Evolutionary conservation across 2,888 invertebrate species (phyloP), one percentile per base, ranked within the genome.

Genomic region (Teinopalpus imperialis): DNA sequence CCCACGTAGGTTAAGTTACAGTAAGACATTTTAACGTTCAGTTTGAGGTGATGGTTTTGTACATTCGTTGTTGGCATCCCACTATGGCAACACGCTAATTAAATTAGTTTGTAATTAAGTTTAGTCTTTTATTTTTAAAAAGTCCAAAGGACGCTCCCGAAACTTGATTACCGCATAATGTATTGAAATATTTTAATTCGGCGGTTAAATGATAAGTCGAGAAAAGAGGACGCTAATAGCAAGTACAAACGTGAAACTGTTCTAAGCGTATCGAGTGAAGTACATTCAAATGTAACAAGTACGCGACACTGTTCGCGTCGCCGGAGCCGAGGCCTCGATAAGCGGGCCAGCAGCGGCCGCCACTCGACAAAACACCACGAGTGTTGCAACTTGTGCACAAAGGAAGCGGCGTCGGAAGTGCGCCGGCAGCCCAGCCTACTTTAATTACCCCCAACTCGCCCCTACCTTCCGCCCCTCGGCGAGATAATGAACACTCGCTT

Each of bases 401-500:
- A 43, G 47, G 51, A 52, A 58, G 41, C 48, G 48, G 32, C 37
- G 34, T 49, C 51, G 61, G 61, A 58, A 59, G 54, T 36, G 49
- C 42, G 44, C 45, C 49, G 48, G 41, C 43, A 43, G 34, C 36
- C 45, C 53, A 52, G 51, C 44, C 49, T 48, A 51, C 49, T 59
- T 56, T 58, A 61, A 58, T 59, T 60, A 59, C 57, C 18, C 10
- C 43, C 23, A 29, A 13, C 21, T 9, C 23, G 29, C 44, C 44
- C 21, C 41, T 18, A 1, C 41, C 37, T 37, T 49, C 37, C 50
- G 20, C 36, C 9, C 20, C 18, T 8, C 31, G 10, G 34, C 20
- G 24, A 39, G 51, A 51, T 55, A 57, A 54, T 56, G 56, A 59
- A 57, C 56, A 59, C 52, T 53, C 49, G 51, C 51, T 53, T 50